These are phyloP conservation scores for Sylvia borin DNA, from an alignment of 2,797 vertebrate genomes.

Conservation along the genomic window DNA sequence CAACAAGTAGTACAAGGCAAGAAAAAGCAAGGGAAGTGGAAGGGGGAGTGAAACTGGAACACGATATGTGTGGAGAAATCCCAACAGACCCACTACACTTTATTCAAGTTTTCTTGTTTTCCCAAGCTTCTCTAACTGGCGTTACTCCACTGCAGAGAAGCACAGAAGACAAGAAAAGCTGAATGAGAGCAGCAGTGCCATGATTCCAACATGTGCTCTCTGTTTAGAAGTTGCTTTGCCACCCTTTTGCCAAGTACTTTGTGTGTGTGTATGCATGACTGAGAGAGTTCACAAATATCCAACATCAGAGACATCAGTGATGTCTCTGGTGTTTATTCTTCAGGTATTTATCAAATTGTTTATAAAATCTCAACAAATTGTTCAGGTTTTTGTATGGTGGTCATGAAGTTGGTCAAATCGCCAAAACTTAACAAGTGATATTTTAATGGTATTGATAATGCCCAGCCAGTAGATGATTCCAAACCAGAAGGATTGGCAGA, in stretches of 20 bases:
- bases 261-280: fast-evolving
- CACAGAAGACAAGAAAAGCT: not conserved
- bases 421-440: not conserved
- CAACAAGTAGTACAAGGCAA: not conserved
- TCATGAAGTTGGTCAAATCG: not conserved
- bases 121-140: not conserved
- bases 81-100: not conserved
- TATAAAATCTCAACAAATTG: not conserved
- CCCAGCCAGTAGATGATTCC: not conserved
- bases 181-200: not conserved
- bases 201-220: not conserved
- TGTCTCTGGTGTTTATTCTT: not conserved
- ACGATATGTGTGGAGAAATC: not conserved
- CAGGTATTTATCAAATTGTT: not conserved
- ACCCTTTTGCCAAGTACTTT: not conserved
- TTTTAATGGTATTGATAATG: not conserved
- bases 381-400: not conserved
- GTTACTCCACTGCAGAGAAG: not conserved
- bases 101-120: constrained; percentile 47
- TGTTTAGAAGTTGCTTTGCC: not conserved
- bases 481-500: not conserved
- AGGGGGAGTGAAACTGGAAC: not conserved
- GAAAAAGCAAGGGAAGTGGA: not conserved
- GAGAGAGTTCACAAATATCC: not conserved
- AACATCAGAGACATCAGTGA: not conserved